Conservation (phyloP, 2,888 invertebrate species). For the Amiota minor region DNA sequence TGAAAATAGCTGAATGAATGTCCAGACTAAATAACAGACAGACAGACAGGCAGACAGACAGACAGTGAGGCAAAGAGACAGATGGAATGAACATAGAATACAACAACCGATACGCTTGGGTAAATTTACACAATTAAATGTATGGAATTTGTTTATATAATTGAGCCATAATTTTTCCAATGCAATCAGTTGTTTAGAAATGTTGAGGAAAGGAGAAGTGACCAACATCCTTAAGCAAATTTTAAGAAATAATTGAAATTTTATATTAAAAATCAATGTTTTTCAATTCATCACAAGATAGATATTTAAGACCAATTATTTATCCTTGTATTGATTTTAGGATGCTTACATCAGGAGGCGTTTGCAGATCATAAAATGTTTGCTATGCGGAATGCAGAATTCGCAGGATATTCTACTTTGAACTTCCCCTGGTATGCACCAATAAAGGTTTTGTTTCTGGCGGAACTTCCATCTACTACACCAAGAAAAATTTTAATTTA, state of each 20-base stretch:
- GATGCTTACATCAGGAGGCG: too few relatives aligned
- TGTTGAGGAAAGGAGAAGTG: not conserved
- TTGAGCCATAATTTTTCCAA: slow-evolving; percentile 57
- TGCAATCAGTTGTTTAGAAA: slow-evolving; percentile 25
- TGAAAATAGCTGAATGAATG: not conserved
- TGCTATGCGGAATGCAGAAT: too few relatives aligned
- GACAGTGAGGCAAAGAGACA: not conserved
- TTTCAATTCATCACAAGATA: not conserved
- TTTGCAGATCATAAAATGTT: too few relatives aligned
- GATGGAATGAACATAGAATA: not conserved
- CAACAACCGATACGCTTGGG: slow-evolving; percentile 58
- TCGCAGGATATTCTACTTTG: too few relatives aligned
- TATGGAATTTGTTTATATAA: slow-evolving; percentile 66
- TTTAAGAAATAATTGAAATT: not conserved
- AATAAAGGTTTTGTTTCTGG: too few relatives aligned
- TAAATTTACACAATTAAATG: slow-evolving; percentile 68
- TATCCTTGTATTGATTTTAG: not conserved
- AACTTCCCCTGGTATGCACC: too few relatives aligned
- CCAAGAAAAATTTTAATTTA: too few relatives aligned
- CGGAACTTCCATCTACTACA: too few relatives aligned
- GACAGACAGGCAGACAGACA: not conserved
- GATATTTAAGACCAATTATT: not conserved
- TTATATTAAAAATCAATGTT: not conserved
- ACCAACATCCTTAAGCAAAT: not conserved
- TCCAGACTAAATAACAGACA: not conserved